Conservation (phyloP, 35 echinoderm and acorn worm genomes). For the Anneissia japonica region DNA sequence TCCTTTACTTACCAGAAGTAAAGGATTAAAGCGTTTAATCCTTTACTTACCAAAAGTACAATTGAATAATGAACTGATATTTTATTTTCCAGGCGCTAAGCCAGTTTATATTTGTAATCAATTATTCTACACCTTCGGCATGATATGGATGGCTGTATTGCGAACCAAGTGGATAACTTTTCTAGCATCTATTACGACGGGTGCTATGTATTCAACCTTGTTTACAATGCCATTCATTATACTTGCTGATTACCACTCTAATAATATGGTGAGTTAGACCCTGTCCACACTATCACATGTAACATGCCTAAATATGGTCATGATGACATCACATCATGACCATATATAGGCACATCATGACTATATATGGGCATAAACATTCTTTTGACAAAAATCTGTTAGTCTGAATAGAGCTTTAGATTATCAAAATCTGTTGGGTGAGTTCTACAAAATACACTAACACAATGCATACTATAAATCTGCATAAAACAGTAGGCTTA, state of each 20-base stretch:
- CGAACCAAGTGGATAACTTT: slow-evolving; percentile 67
- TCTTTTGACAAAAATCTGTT: too few relatives aligned
- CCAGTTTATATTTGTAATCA: slow-evolving; percentile 77
- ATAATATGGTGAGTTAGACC: slow-evolving; percentile 65
- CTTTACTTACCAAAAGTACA: too few relatives aligned
- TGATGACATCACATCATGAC: not conserved
- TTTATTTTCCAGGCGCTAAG: slow-evolving; percentile 64
- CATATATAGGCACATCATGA: not conserved
- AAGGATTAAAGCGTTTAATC: too few relatives aligned
- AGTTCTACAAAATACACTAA: too few relatives aligned
- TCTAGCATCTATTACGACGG: slow-evolving; percentile 73
- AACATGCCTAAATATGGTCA: not conserved
- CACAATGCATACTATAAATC: too few relatives aligned
- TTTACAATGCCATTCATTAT: slow-evolving; percentile 92
- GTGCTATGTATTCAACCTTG: slow-evolving; percentile 79
- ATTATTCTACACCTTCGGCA: slow-evolving; percentile 62
- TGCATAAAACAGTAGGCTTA: too few relatives aligned
- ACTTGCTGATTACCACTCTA: slow-evolving; percentile 84
- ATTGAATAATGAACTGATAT: too few relatives aligned
- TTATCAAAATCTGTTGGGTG: too few relatives aligned
- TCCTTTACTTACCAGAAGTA: too few relatives aligned
- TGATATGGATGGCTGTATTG: slow-evolving; percentile 62
- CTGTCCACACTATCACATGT: not conserved
- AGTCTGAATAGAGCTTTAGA: too few relatives aligned
- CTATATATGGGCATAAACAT: not conserved